Conservation (phyloP, 2,797 vertebrate species). For the Anguilla megastoma region DNA sequence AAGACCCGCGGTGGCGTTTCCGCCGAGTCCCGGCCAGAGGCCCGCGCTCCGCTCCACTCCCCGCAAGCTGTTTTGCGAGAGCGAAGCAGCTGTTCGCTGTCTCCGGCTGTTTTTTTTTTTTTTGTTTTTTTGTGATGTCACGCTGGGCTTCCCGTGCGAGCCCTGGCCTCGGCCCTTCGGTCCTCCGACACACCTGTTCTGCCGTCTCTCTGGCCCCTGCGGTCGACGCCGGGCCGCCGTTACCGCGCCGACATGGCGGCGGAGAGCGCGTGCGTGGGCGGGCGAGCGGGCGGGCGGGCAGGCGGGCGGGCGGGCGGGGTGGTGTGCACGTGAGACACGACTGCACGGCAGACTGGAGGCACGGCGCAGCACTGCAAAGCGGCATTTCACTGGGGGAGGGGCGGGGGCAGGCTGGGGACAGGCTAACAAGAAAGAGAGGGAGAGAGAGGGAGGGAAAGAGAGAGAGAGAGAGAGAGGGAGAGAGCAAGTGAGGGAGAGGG, state of each 20-base stretch:
- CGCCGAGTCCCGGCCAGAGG: neutral
- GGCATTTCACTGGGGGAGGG: constrained; percentile 53
- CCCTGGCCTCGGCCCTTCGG: neutral
- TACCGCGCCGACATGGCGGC: neutral
- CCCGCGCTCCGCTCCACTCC: neutral
- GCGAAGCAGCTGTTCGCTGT: neutral
- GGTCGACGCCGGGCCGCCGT: constrained; percentile 10
- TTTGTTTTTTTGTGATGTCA: neutral
- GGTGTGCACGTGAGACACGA: constrained; percentile 7
- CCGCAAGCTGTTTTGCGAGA: neutral
- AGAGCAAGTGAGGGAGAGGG: no score
- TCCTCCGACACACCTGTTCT: neutral
- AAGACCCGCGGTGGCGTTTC: neutral
- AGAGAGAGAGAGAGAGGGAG: constrained; percentile 42
- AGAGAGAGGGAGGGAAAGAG: neutral
- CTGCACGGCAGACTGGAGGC: neutral
- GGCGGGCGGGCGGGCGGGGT: neutral
- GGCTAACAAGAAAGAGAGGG: constrained; percentile 16
- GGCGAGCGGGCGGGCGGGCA: neutral
- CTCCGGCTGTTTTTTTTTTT: neutral
- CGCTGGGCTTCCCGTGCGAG: neutral
- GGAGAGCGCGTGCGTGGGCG: neutral
- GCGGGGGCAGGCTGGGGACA: constrained; percentile 48
- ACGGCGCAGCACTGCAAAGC: constrained; percentile 39
- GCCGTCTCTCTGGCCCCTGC: neutral